Evolutionary conservation across 2,797 vertebrate species (phyloP), one percentile per base, ranked within the genome.

Genomic region (Florisuga fusca): DNA sequence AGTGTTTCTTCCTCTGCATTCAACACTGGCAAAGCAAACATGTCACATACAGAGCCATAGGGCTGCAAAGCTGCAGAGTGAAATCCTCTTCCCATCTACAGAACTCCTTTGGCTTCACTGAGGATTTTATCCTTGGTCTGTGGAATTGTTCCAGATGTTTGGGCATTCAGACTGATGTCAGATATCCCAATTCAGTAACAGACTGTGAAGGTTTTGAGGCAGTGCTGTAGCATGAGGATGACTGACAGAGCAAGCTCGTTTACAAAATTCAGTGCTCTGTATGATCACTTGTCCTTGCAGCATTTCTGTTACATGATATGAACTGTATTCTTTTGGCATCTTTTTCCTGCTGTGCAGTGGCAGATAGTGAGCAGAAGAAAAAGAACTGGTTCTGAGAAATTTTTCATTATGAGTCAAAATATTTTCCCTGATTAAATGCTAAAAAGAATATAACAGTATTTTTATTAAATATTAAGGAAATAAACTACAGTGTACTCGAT

Each of bases 241-340:
- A 31, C 25, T 69, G 59, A 33, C 79, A 80, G 76, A 68, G 3
- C 7, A 59, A 51, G 11, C 27, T 19, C 46, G 29, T 73, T 82
- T 64, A 6, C 22, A 62, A 61, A 75, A 61, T 38, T 50, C 33
- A 34, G 0, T 64, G 18, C 27, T 68, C 0, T 33, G 2, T 7
- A 26, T 10, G 41, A 64, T 57, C 82, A 3, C 3, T 63, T 74
- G 21, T 79, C 72, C 27, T 82, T 57, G 9, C 17, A n/a, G 21
- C 21, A 16, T 38, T 85, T 68, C 19, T 68, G 33, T 10, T 72
- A 9, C 46, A 3, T 53, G 31, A 34, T 55, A 36, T 50, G 38
- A 77, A 8, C n/a, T 75, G 9, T 31, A 13, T 19, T 34, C 12
- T 7, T 82, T 73, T 76, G 55, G 19, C 33, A 58, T 34, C 8